Evolutionary conservation across 2,113 vertebrate species (phyloP).

Genomic region (Megaleporinus macrocephalus): DNA sequence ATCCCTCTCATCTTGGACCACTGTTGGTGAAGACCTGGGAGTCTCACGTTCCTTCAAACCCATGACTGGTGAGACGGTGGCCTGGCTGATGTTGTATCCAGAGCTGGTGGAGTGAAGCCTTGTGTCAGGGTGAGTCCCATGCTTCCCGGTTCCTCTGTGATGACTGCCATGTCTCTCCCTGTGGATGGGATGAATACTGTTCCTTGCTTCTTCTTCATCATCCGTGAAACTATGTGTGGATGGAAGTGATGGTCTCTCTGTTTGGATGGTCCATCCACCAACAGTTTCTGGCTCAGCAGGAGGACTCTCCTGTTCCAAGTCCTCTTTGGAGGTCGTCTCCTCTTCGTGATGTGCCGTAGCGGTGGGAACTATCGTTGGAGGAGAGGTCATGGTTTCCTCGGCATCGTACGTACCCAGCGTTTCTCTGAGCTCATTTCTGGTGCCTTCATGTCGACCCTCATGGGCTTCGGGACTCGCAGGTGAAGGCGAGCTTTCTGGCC

Average conservation of each 20-base stretch:
- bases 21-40: constrained; percentile 69
- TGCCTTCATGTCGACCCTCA: constrained; percentile 49
- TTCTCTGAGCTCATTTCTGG: constrained; percentile 60
- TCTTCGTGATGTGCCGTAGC: constrained; percentile 36
- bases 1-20: constrained; percentile 65
- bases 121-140: constrained; percentile 5
- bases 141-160: background rate
- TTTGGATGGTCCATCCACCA: constrained; percentile 43
- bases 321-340: constrained; percentile 50
- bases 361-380: constrained; percentile 42
- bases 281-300: constrained; percentile 45
- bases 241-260: constrained; percentile 24
- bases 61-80: constrained; percentile 68
- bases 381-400: constrained; percentile 39
- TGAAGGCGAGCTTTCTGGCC: constrained; percentile 47
- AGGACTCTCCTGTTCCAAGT: constrained; percentile 49
- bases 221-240: background rate
- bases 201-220: constrained; percentile 38
- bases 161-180: constrained; percentile 15
- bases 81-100: constrained; percentile 61
- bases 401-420: constrained; percentile 46
- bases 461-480: constrained; percentile 46
- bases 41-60: constrained; percentile 66
- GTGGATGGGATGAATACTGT: constrained; percentile 45
- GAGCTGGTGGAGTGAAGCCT: constrained; percentile 1